phyloP scores from a whole-genome alignment of 2,113 vertebrate species.

The Pseudonaja textilis region DNA sequence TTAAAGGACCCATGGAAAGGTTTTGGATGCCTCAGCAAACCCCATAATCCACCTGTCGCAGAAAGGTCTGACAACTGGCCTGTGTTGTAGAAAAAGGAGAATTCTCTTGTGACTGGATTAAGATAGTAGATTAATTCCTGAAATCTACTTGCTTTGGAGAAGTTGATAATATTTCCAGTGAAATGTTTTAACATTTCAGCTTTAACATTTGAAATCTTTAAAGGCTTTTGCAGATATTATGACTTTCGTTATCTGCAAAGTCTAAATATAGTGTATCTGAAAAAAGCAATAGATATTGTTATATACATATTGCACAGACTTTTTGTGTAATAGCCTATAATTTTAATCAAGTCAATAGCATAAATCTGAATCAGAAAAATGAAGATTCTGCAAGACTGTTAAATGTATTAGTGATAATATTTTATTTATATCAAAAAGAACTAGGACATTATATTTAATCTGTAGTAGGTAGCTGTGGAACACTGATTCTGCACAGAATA shows the following conservation, averaged over 20 bases:
- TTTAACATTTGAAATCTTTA: neutral
- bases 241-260: neutral
- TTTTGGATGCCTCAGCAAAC: conserved; percentile 10
- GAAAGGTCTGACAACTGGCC: neutral
- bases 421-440: neutral
- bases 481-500: neutral
- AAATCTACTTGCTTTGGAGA: neutral
- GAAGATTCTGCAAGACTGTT: neutral
- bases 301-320: neutral
- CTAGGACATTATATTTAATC: neutral
- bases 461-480: neutral
- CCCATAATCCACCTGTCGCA: neutral
- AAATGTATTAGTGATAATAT: neutral
- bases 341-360: neutral
- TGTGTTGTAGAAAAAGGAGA: neutral
- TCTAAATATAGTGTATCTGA: neutral
- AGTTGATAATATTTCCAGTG: neutral
- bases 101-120: neutral
- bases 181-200: neutral
- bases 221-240: neutral
- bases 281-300: neutral
- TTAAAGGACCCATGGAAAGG: neutral
- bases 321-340: neutral
- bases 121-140: neutral
- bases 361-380: neutral